These are phyloP conservation scores for Stenichneumon culpator DNA, from an alignment of 2,888 invertebrate species.

Conservation along the genomic window DNA sequence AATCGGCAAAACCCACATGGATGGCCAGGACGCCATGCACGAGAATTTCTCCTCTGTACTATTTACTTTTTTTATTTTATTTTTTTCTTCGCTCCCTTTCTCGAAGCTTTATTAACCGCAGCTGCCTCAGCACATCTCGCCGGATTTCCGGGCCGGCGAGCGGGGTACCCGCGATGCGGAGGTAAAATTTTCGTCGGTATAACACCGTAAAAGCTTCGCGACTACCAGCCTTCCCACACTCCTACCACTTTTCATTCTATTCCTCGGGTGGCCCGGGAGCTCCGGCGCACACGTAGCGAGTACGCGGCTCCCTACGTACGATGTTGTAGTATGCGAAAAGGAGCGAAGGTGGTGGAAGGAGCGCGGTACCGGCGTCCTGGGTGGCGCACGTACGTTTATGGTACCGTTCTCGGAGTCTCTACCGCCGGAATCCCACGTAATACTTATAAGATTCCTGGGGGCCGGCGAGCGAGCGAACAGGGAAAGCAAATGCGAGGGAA, in stretches of 20 bases:
- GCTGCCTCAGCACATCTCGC: constrained; percentile 70
- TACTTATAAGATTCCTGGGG: constrained; percentile 65
- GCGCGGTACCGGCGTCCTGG: constrained; percentile 6
- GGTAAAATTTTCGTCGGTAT: constrained; percentile 68
- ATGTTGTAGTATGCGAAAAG: constrained; percentile 39
- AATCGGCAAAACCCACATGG: too few relatives aligned
- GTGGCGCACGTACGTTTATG: constrained; percentile 61
- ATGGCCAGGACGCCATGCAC: background rate
- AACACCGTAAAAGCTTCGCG: constrained; percentile 65
- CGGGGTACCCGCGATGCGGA: constrained; percentile 60
- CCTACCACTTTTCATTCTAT: constrained; percentile 29
- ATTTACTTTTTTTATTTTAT: constrained; percentile 50
- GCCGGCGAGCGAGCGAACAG: constrained; percentile 30
- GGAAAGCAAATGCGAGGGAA: constrained; percentile 11
- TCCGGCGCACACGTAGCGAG: constrained; percentile 52
- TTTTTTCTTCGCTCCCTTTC: constrained; percentile 60
- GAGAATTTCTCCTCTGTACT: constrained; percentile 69
- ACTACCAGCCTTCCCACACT: constrained; percentile 53
- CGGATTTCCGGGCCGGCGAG: constrained; percentile 71
- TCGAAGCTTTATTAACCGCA: constrained; percentile 73
- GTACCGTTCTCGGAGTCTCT: constrained; percentile 52
- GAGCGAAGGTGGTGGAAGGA: constrained; percentile 22
- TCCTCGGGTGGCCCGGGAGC: constrained; percentile 30
- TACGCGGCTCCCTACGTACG: constrained; percentile 30
- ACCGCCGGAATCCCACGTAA: constrained; percentile 61